A percentile compares a stretch with the other conserved stretches of the same genome.
Conservation (phyloP, 1,140 invertebrate species). For the Agrilus planipennis region DNA sequence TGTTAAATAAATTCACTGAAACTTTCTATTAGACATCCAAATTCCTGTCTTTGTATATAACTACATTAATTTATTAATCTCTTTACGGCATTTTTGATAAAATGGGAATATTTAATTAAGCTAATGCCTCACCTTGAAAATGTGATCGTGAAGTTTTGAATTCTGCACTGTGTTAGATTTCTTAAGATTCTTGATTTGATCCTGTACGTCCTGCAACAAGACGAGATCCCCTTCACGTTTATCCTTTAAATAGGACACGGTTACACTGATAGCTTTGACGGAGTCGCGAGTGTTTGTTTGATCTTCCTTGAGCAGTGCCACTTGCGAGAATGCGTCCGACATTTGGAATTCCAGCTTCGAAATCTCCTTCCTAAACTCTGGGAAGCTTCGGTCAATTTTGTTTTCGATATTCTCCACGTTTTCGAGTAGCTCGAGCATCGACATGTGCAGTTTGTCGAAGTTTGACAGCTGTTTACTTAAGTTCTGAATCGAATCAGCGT, state of each 20-base stretch:
- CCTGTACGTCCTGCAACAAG: constrained; percentile 36
- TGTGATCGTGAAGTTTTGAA: constrained; percentile 42
- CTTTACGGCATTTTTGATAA: too few relatives aligned
- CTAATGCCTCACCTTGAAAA: constrained; percentile 40
- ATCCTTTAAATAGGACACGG: constrained; percentile 61
- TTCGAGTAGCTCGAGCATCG: constrained; percentile 61
- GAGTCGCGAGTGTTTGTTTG: constrained; percentile 58
- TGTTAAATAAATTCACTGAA: too few relatives aligned
- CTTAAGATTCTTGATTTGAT: constrained; percentile 38
- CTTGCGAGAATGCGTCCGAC: constrained; percentile 50
- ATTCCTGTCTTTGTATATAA: too few relatives aligned
- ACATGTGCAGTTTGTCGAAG: constrained; percentile 59
- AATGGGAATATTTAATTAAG: too few relatives aligned
- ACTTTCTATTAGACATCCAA: too few relatives aligned
- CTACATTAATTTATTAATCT: too few relatives aligned
- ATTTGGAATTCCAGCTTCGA: constrained; percentile 62
- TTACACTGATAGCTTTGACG: constrained; percentile 62
- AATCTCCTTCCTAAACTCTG: constrained; percentile 61
- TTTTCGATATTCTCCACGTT: constrained; percentile 61
- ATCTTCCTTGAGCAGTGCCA: constrained; percentile 62
- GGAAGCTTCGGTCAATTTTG: constrained; percentile 57
- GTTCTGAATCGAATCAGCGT: constrained; percentile 45
- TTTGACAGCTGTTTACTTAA: constrained; percentile 46
- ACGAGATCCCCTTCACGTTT: constrained; percentile 39
- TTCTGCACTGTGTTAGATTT: constrained; percentile 37